These are phyloP conservation scores for Drosophila quinaria DNA, from an alignment of 2,888 invertebrate genomes.

Conservation along the genomic window DNA sequence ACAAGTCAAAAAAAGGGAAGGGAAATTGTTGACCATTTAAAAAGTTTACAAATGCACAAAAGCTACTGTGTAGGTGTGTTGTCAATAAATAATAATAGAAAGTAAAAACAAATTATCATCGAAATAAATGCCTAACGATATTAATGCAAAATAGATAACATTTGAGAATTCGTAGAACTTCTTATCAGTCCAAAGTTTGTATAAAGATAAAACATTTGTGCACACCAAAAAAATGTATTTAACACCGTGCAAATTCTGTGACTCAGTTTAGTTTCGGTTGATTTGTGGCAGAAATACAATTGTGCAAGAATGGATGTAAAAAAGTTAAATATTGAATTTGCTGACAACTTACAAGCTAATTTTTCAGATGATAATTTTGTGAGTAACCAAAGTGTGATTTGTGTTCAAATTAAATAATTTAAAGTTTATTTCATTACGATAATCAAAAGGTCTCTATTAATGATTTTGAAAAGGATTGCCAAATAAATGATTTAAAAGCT, in stretches of 20 bases:
- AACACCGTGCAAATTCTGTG: background rate
- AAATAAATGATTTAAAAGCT: slow-evolving; percentile 13
- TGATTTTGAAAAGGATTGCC: slow-evolving; percentile 2
- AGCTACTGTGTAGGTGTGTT: background rate
- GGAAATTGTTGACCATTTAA: background rate
- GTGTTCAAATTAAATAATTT: background rate
- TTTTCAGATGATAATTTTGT: slow-evolving; percentile 1
- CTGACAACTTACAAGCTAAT: slow-evolving; percentile 1
- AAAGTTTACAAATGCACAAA: background rate
- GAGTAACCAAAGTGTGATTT: background rate
- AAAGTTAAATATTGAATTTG: slow-evolving; percentile 26
- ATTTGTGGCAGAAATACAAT: background rate
- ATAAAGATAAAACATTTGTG: background rate
- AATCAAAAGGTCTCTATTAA: background rate
- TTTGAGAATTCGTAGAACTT: background rate
- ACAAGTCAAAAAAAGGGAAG: background rate
- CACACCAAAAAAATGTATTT: background rate
- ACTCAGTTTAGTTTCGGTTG: slow-evolving; percentile 12
- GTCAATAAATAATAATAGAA: background rate
- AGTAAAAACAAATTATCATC: slow-evolving; percentile 5
- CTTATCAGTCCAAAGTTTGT: slow-evolving; percentile 25
- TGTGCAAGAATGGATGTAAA: slow-evolving; percentile 19
- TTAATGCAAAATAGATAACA: slow-evolving; percentile 7
- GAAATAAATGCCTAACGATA: background rate
- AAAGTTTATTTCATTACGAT: slow-evolving; percentile 1